Percentiles rank a stretch among this genome's conserved stretches.
Conservation (phyloP, 1,140 invertebrate species). For the Bemisia tabaci region DNA sequence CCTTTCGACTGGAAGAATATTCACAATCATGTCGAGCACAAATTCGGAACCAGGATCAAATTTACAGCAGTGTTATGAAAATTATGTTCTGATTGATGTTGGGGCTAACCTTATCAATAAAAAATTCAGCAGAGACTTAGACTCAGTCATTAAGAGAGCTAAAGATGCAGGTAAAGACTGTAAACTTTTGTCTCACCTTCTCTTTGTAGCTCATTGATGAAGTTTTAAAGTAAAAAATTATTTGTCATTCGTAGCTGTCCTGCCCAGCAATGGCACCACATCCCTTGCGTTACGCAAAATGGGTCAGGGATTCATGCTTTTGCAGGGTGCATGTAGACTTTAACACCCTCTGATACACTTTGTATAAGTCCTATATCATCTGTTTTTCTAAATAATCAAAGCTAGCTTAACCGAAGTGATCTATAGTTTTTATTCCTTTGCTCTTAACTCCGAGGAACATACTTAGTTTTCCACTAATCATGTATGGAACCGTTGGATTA, state of each 20-base stretch:
- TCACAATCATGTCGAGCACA: neutral
- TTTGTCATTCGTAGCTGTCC: neutral
- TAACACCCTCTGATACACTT: too few species aligned
- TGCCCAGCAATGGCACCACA: too few species aligned
- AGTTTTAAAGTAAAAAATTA: neutral
- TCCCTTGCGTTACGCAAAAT: neutral
- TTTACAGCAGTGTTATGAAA: slow-evolving; percentile 46
- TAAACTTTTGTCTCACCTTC: neutral
- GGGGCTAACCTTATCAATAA: slow-evolving; percentile 92
- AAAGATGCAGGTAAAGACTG: slow-evolving; percentile 64
- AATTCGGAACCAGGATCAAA: neutral
- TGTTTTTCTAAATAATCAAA: too few species aligned
- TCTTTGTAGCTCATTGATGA: neutral
- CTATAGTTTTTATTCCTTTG: too few species aligned
- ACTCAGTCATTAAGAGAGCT: slow-evolving; percentile 80
- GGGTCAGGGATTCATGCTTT: neutral
- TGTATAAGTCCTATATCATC: too few species aligned
- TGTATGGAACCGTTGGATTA: too few species aligned
- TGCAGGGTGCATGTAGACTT: neutral
- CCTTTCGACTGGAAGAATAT: too few species aligned
- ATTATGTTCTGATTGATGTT: slow-evolving; percentile 82
- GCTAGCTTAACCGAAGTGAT: too few species aligned
- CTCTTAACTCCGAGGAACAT: too few species aligned
- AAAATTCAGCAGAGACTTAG: slow-evolving; percentile 81
- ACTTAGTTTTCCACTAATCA: too few species aligned